Evolutionary conservation across 2,888 invertebrate genomes (phyloP), one percentile per base, ranked within the genome.

Genomic region (Carabus problematicus): DNA sequence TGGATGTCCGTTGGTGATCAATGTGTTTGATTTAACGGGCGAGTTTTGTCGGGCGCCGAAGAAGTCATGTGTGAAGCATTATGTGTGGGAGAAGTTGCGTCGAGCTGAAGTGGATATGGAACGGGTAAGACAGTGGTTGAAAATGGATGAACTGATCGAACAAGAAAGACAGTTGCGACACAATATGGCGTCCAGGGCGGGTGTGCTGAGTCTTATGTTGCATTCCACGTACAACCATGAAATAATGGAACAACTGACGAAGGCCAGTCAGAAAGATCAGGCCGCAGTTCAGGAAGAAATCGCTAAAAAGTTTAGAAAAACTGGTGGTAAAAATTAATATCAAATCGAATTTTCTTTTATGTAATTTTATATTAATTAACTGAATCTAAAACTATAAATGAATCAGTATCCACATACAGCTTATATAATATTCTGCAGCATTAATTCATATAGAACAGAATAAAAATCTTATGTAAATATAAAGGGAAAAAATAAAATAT

Each of bases 181-280:
- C 12, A 88, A 86, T 71, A 87, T 88, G 87, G 86, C 87, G 1
- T 90, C 88, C 75, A 88, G 98, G 70, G 96, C 96, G 52, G 97
- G 97, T 0, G 94, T 98, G 0, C 84, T 98, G 11, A 95, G 95
- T 0, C 85, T 98, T 0, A 93, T 98, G 92, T 84, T 98, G n/a
- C 97, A 98, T 80, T 96, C 97, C 6, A 97, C 97, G 0, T 95
- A 95, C 79, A 95, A 97, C 82, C 96, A 97, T 79, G 95, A 94
- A 75, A 86, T 94, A 0, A 92, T 94, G 90, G 93, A 93, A 76
- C 86, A 88, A 75, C 83, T 90, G 73, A 84, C 84, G 0, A 84
- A 85, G 72, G 85, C 85, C 56, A 77, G 77, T 62, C 78, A 77
- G 49, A 85, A 85, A 73, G 85, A 82, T 70, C 81, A 84, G 70